These are phyloP conservation scores for Margarornis squamiger DNA, from an alignment of 2,797 vertebrate genomes.

Conservation along the genomic window DNA sequence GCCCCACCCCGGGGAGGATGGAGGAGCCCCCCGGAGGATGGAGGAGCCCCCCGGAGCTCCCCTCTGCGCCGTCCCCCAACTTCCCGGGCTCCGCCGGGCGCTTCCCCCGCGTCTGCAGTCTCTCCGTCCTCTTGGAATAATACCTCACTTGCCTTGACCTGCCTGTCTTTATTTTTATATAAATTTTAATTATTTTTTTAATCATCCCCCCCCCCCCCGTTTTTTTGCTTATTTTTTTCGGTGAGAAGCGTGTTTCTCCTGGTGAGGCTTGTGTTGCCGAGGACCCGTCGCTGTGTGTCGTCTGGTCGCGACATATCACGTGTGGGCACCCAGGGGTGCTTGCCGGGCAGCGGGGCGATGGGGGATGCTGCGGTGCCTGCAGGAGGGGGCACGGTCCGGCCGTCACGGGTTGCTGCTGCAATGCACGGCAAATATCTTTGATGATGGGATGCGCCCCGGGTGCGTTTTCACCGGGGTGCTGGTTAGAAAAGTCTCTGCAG, in stretches of 20 bases:
- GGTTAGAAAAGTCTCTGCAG: neutral
- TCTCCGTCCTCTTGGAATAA: neutral
- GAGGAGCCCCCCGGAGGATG: neutral
- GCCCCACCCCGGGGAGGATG: neutral
- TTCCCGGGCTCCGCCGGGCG: neutral
- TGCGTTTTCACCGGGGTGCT: neutral
- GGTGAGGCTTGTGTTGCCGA: fast-evolving
- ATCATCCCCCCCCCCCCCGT: fast-evolving
- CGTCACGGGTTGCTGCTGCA: neutral
- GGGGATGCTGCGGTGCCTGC: neutral
- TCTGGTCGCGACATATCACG: neutral
- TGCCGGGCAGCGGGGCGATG: fast-evolving
- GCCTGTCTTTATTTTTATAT: neutral
- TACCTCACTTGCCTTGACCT: neutral
- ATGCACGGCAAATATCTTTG: fast-evolving
- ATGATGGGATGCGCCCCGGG: neutral
- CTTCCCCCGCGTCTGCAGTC: neutral
- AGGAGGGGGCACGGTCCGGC: neutral
- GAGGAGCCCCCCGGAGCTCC: neutral
- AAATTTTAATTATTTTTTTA: neutral
- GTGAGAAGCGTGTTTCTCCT: neutral
- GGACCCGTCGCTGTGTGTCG: fast-evolving
- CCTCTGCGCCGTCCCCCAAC: neutral
- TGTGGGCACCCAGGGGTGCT: neutral
- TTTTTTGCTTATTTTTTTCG: neutral